A percentile compares a stretch with the other conserved stretches of the same genome.
Evolutionary conservation across 2,797 vertebrate species (phyloP).

Genomic region (Pempheris klunzingeri): DNA sequence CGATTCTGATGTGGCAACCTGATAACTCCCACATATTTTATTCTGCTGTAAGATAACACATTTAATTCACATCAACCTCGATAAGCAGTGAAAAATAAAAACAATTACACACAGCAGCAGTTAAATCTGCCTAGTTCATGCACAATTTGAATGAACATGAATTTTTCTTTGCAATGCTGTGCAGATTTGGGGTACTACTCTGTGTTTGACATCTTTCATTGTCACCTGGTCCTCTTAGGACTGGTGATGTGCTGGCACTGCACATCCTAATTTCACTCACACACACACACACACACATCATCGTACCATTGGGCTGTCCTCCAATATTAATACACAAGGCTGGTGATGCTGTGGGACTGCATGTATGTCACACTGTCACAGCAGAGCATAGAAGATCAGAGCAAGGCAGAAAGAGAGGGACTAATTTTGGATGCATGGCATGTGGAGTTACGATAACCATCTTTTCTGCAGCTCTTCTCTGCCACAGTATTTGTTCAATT

Average conservation of each 20-base stretch:
- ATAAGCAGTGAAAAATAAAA: neutral
- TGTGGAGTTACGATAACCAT: slow-evolving; percentile 83
- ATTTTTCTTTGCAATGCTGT: slow-evolving; percentile 26
- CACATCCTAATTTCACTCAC: slow-evolving; percentile 45
- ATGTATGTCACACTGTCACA: slow-evolving; percentile 61
- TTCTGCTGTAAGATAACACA: neutral
- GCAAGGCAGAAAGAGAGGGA: neutral
- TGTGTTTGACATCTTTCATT: slow-evolving; percentile 49
- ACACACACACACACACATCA: slow-evolving; percentile 16
- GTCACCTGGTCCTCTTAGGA: slow-evolving; percentile 47
- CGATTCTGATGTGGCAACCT: neutral
- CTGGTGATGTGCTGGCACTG: slow-evolving; percentile 53
- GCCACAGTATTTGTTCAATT: slow-evolving; percentile 82
- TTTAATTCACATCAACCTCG: neutral
- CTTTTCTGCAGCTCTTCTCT: slow-evolving; percentile 82
- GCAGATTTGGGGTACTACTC: slow-evolving; percentile 33
- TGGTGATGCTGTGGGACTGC: slow-evolving; percentile 44
- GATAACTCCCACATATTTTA: neutral
- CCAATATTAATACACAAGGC: slow-evolving; percentile 52
- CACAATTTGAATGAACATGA: neutral
- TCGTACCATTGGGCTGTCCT: slow-evolving; percentile 52
- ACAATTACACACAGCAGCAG: neutral
- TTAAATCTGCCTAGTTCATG: neutral
- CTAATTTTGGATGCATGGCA: slow-evolving; percentile 81
- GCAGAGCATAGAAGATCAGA: slow-evolving; percentile 36